Evolutionary conservation across 2,888 invertebrate genomes (phyloP), one percentile per base, ranked within the genome.

Genomic region (Agrilus cyanescens): DNA sequence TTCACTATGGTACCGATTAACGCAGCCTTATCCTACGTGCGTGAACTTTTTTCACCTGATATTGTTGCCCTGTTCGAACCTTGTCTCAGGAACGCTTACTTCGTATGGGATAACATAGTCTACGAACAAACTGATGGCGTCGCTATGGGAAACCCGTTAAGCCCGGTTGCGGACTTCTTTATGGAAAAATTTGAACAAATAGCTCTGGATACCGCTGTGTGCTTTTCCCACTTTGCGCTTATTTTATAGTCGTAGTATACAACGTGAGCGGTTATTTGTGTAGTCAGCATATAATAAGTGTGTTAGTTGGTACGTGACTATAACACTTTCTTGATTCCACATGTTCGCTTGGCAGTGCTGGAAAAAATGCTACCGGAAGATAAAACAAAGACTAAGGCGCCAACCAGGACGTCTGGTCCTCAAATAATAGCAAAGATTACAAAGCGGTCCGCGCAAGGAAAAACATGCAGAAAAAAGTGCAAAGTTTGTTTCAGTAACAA

Each of bases 101-200:
- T 33, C 15, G 13, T 33, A 6, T 33, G 33, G 33, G 8, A 33
- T 15, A 10, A 15, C 6, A 8, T 7, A 7, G 13, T 33, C 33
- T 33, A 33, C 33, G 33, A 33, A 33, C 33, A 33, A 15, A 33
- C 33, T 41, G 43, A 45, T 13, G 51, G 47, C 6, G 47, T 46
- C 13, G 49, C 51, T 4, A 50, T 52, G 46, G 50, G 50, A 2
- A 47, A 41, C 10, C 48, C 54, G 12, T 43, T 53, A 12, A 41
- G 46, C 29, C 47, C 50, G 6, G 41, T 45, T 2, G 38, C 52
- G 4, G 46, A 45, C 14, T 30, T 49, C 32, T 51, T 46, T 33
- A 49, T 53, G 48, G 43, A 44, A n/a, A n/a, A n/a, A n/a, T n/a
- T n/a, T n/a, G n/a, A n/a, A n/a, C n/a, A n/a, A 12, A 8, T 31